Evolutionary conservation across 2,113 vertebrate genomes (phyloP).

Genomic region (Siphamia tubifer): DNA sequence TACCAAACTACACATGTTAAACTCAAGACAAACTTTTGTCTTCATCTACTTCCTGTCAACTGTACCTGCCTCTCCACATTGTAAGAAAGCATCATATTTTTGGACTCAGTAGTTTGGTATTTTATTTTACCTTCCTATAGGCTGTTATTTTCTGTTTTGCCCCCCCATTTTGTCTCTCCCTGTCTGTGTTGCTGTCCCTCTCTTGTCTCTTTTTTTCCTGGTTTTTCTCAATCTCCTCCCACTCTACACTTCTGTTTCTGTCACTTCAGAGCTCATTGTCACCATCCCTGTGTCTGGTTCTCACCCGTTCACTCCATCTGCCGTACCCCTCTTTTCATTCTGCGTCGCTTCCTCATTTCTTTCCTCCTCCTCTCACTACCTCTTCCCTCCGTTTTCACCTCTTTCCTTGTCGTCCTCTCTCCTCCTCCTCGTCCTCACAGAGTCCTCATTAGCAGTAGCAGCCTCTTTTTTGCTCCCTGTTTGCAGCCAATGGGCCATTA

Average conservation of each 20-base stretch:
- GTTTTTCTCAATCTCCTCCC: not conserved
- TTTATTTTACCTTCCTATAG: too few relatives aligned
- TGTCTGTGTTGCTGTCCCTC: not conserved
- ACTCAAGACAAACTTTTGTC: too few relatives aligned
- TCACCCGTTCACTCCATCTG: conserved; percentile 39
- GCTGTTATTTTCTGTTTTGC: too few relatives aligned
- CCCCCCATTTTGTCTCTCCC: not conserved
- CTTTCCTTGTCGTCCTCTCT: not conserved
- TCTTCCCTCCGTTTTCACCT: not conserved
- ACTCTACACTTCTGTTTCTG: conserved; percentile 11
- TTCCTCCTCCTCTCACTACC: not conserved
- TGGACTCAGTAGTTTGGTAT: not conserved
- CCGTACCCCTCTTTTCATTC: conserved; percentile 9
- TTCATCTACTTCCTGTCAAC: too few relatives aligned
- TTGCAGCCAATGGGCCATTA: conserved; percentile 71
- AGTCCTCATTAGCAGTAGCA: conserved; percentile 62
- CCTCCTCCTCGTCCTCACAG: conserved; percentile 28
- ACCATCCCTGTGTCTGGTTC: conserved; percentile 15
- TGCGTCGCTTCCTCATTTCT: conserved; percentile 1
- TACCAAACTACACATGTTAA: too few relatives aligned
- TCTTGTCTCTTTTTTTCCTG: not conserved
- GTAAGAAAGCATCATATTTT: too few relatives aligned
- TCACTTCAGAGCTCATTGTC: conserved; percentile 10
- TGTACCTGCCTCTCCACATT: too few relatives aligned
- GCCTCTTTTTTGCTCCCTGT: conserved; percentile 57